Evolutionary conservation across 2,797 vertebrate species (phyloP), one percentile per base, ranked within the genome.

Genomic region (Xenopus petersii): DNA sequence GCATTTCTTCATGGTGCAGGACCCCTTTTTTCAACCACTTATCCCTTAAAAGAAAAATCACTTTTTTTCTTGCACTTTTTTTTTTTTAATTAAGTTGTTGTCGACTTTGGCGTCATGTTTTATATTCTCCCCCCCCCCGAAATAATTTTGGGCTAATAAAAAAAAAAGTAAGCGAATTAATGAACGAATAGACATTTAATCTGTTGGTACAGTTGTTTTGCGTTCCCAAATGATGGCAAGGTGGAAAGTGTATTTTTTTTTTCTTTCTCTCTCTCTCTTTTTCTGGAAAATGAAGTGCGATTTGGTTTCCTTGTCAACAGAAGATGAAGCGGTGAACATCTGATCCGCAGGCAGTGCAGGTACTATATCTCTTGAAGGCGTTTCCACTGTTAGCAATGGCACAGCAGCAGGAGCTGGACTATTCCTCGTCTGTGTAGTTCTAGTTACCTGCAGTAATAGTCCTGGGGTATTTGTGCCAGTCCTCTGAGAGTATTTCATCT

Each of bases 221-320:
- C 83, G 83, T 91, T 88, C 91, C 89, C 88, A 91, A 92, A 91
- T 91, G 85, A 90, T 94, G 92, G 89, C 91, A 91, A 21, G 21
- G 84, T 89, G 93, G 91, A 93, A 92, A 91, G 92, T 92, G 90
- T 93, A 64, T 78, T 78, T 76, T 63, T 70, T 64, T 66, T 62
- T 36, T 65, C 46, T 71, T 61, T 63, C 26, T 55, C 36, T 30
- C 26, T 30, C 26, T 30, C 4, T 30, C 26, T 30, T 42, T 73
- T 93, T 91, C 89, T 90, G 90, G 89, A 91, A 86, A 92, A 91
- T 91, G 92, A 92, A 92, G 92, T 93, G 90, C 89, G 83, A 81
- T 92, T 96, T 94, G 90, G 93, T 96, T 95, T 95, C 92, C 91
- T 92, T 95, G 86, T 93, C 95, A 89, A 94, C 94, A 92, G 90